These are phyloP conservation scores for Drosophila ficusphila DNA, from an alignment of 1,140 invertebrate species.

Conservation along the genomic window DNA sequence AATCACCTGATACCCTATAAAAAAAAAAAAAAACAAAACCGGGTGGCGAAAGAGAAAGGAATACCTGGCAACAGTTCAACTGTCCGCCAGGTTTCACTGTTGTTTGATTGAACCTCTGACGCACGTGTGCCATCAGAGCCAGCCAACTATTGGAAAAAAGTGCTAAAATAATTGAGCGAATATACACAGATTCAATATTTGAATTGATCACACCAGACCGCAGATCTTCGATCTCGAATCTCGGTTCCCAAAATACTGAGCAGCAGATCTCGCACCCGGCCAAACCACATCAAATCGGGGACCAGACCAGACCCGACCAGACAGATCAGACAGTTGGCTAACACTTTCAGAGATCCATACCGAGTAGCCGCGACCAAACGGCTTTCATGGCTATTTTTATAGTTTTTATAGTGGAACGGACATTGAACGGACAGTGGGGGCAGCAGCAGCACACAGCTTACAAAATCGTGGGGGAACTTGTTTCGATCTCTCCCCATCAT, in stretches of 20 bases:
- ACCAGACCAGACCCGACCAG: conserved; percentile 10
- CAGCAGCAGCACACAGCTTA: too few relatives aligned
- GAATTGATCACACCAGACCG: conserved; percentile 49
- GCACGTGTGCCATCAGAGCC: conserved; percentile 25
- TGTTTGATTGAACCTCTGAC: conserved; percentile 30
- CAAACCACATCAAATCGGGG: conserved; percentile 18
- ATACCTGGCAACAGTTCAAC: conserved; percentile 49
- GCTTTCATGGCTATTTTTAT: conserved; percentile 70
- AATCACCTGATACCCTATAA: conserved; percentile 53
- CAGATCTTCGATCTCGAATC: conserved; percentile 2
- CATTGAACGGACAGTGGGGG: conserved; percentile 60
- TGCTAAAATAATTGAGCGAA: conserved; percentile 53
- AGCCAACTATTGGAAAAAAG: conserved; percentile 45
- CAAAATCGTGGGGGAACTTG: conserved; percentile 49
- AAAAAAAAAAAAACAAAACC: conserved; percentile 4
- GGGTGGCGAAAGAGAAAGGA: conserved; percentile 31
- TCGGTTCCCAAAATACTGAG: background rate
- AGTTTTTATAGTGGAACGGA: conserved; percentile 68
- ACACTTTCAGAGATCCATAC: conserved; percentile 35
- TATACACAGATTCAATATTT: conserved; percentile 53
- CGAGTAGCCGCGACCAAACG: conserved; percentile 47
- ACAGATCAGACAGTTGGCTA: conserved; percentile 40
- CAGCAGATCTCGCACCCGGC: conserved; percentile 26
- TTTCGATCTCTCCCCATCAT: conserved; percentile 25
- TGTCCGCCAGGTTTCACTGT: conserved; percentile 6